Evolutionary conservation across 2,797 vertebrate species (phyloP).

Genomic region (Pteronotus mesoamericanus): DNA sequence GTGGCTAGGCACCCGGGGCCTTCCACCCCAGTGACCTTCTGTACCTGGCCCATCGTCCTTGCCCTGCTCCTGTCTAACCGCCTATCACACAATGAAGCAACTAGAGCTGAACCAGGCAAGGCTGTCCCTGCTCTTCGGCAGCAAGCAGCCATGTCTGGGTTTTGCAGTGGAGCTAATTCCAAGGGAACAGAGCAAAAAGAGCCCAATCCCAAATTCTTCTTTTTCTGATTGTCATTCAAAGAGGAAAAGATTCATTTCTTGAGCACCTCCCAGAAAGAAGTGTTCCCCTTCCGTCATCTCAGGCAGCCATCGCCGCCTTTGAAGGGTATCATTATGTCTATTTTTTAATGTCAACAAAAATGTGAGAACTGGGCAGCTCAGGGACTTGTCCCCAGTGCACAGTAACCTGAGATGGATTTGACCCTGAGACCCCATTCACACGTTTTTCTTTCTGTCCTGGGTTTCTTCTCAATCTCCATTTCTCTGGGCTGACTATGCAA

Average conservation of each 20-base stretch:
- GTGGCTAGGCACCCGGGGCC: neutral
- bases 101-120: neutral
- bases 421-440: neutral
- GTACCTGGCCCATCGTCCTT: neutral
- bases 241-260: neutral
- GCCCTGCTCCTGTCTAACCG: neutral
- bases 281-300: neutral
- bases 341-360: neutral
- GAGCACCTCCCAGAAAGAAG: neutral
- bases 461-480: neutral
- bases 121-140: neutral
- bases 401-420: rapidly evolving
- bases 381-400: too few relatives aligned
- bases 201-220: neutral
- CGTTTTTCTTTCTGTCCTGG: neutral
- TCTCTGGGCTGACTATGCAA: neutral
- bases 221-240: neutral
- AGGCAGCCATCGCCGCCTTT: neutral
- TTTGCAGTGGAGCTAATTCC: neutral
- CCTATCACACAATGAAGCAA: neutral
- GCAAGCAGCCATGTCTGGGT: neutral
- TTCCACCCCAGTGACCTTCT: neutral
- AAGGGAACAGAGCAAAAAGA: neutral
- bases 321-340: neutral
- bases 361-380: neutral